Conservation (phyloP, 2,797 vertebrate genomes). For the Urophycis tenuis region DNA sequence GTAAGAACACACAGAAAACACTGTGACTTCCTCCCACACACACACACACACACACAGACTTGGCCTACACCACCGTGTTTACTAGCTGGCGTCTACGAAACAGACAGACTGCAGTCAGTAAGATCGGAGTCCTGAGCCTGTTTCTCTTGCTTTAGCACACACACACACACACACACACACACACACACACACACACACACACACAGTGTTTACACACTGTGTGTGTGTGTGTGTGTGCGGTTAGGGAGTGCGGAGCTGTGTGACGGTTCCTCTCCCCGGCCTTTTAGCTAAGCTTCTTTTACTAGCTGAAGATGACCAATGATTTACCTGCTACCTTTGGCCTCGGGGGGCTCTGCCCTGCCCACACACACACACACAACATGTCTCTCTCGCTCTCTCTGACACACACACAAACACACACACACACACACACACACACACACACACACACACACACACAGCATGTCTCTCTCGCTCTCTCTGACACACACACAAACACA, state of each 20-base stretch:
- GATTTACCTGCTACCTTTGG: constrained; percentile 60
- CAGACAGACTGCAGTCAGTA: constrained; percentile 49
- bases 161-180: constrained; percentile 10
- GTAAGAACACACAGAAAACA: constrained; percentile 25
- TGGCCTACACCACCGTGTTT: constrained; percentile 58
- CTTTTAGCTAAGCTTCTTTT: constrained; percentile 61
- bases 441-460: not conserved
- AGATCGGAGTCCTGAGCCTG: constrained; percentile 61
- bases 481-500: constrained; percentile 13
- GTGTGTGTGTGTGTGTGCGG: constrained; percentile 42
- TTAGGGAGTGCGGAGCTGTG: constrained; percentile 54
- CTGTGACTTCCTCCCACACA: constrained; percentile 33
- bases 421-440: constrained; percentile 24
- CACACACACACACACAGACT: constrained; percentile 41
- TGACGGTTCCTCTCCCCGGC: constrained; percentile 53
- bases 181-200: constrained; percentile 18
- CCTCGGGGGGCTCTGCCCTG: constrained; percentile 16
- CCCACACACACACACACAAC: constrained; percentile 19
- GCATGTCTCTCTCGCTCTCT: not conserved
- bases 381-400: not conserved
- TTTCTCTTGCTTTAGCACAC: constrained; percentile 42
- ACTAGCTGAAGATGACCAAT: constrained; percentile 61
- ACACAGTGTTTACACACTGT: constrained; percentile 57
- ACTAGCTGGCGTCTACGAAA: constrained; percentile 67
- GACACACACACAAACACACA: constrained; percentile 6